Evolutionary conservation across 2,888 invertebrate species (phyloP).

Genomic region (Sepiola atlantica): DNA sequence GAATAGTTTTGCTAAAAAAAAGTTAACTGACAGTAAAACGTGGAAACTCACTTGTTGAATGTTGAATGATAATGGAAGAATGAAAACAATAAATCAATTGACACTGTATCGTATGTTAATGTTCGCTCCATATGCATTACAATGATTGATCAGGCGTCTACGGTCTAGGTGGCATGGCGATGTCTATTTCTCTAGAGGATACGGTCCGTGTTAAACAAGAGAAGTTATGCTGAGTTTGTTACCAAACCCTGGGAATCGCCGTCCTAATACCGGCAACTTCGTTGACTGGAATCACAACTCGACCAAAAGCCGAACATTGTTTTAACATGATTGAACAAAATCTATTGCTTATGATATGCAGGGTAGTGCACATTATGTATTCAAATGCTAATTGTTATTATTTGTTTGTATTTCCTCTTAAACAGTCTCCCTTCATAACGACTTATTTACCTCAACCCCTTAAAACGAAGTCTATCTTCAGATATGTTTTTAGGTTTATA

Average conservation of each 20-base stretch:
- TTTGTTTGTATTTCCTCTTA: no score
- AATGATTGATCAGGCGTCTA: neutral
- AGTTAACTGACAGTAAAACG: neutral
- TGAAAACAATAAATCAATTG: neutral
- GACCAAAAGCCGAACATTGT: neutral
- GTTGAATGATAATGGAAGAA: neutral
- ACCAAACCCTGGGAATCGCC: no score
- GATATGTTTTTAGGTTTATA: no score
- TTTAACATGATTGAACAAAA: neutral
- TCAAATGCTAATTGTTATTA: no score
- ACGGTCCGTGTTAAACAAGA: neutral
- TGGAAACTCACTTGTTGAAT: neutral
- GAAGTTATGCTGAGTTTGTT: neutral
- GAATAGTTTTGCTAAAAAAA: neutral
- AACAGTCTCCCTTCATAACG: no score
- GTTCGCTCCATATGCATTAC: neutral
- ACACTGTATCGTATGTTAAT: neutral
- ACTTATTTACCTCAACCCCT: no score
- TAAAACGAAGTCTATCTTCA: no score
- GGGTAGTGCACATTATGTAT: neutral
- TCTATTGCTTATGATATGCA: neutral
- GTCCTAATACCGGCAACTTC: neutral
- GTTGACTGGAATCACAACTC: neutral
- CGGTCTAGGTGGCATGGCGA: neutral
- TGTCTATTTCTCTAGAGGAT: neutral